phyloP scores from a whole-genome alignment of 2,797 vertebrate species.

The Fistularia commersonii region DNA sequence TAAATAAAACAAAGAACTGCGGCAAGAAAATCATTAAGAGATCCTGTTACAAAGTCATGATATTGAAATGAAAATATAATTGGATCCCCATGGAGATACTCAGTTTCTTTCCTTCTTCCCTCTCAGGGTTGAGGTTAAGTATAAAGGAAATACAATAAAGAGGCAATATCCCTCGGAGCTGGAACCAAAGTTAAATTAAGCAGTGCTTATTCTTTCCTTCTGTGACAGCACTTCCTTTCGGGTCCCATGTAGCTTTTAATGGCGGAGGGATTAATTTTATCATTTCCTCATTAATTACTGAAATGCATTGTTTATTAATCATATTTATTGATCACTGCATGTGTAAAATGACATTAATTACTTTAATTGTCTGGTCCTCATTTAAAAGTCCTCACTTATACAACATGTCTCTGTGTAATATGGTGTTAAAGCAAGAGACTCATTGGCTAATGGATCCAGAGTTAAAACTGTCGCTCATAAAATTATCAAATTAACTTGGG shows the following conservation, averaged over 20 bases:
- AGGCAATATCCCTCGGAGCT: conserved; percentile 39
- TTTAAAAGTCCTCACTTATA: too few species aligned
- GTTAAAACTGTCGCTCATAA: not conserved
- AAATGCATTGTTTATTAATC: too few species aligned
- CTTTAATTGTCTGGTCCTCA: not conserved
- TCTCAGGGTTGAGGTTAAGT: conserved; percentile 53
- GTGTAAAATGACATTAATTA: conserved; percentile 25
- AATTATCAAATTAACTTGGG: conserved; percentile 5
- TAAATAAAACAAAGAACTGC: conserved; percentile 3
- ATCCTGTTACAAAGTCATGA: conserved; percentile 44
- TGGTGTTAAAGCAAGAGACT: not conserved
- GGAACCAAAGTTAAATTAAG: conserved; percentile 37
- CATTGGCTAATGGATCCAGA: not conserved
- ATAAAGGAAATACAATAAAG: conserved; percentile 61
- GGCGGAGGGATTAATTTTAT: conserved; percentile 22
- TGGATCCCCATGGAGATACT: conserved; percentile 43
- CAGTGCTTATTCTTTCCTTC: conserved; percentile 32
- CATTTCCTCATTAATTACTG: conserved; percentile 31
- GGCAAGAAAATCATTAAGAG: conserved; percentile 14
- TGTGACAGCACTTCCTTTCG: conserved; percentile 7
- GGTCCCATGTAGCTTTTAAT: conserved; percentile 35
- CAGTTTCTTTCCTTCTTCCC: conserved; percentile 37
- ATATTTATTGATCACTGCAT: conserved; percentile 26
- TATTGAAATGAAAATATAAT: conserved; percentile 47
- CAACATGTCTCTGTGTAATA: too few species aligned